Evolutionary conservation across 37 sponge, comb jelly and placozoan species (phyloP), one percentile per base, ranked within the genome.

Genomic region (Corticium candelabrum): DNA sequence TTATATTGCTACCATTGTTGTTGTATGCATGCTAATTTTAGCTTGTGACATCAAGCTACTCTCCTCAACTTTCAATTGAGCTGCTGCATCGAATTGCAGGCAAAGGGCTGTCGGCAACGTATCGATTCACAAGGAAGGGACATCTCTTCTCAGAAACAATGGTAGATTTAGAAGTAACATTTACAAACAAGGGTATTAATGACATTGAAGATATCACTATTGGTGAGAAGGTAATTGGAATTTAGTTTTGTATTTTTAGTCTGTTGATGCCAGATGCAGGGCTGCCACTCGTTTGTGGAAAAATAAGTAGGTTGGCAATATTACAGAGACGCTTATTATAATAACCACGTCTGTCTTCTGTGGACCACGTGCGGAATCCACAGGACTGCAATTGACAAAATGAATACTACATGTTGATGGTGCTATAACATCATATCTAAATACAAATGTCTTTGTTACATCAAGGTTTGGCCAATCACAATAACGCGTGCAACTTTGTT

Each of bases 81-180:
- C 56, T 93, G 67, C 38, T 93, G 36, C 85, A 86, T 68, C 81
- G 93, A 15, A 79, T 89, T 39, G 74, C 86, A 0, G 91, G 93
- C 7, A 41, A 85, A 5, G 91, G 94, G 2, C 80, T 94, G 36
- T 77, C 78, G 34, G 89, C 85, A n/a, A 38, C 38, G 36, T 90
- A 94, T 68, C 57, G 69, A 7, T 94, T 88, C 77, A 85, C 84
- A 2, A 80, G 94, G 1, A 70, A 79, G 29, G 57, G 88, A 0
- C 88, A 90, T 81, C 41, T 88, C 40, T 85, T 79, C 36, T 90
- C 91, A 0, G 29, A 75, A 40, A 90, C 85, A 68, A 84, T 90
- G 84, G 67, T 90, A 0, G 91, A 80, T 40, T 40, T 94, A 34
- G 91, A 90, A 36, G 38, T 94, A n/a, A 82, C 75, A 7, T 87